Base-by-base conservation (phyloP, 23 tunicate species). In the Trididemnum nubilum region DNA sequence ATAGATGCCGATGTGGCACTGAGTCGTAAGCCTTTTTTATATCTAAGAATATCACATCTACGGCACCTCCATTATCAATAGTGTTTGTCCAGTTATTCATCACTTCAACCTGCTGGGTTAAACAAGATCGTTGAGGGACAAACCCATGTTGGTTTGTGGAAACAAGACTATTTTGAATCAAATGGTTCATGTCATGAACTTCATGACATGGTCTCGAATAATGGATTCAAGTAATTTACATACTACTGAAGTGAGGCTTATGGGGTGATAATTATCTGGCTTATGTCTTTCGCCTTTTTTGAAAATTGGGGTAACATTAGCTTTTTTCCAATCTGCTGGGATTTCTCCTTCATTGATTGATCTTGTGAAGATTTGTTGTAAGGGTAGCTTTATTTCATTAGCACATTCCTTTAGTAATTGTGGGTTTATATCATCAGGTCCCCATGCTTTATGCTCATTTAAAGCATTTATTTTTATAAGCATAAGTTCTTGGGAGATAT, bases 1-100 rank as follows among this genome's bases (percentile, higher is more conserved):
- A 29, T 25, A 74, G 27, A 2, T 26, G 36, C 27, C 51, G 1
- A 51, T 76, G 81, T n/a, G 36, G 54, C 36, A 76, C 38, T 1
- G 81, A 2, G 2, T 44, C 65, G 51, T 34, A 76, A 22, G 80
- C 80, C 25, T 76, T 76, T 1, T 23, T 24, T 1, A 76, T n/a
- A 31, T 49, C 81, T 76, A 76, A 49, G 27, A 44, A 44, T 44
- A 15, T 15, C 15, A 44, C 54, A 44, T 44, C 54, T 15, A 44
- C 54, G 9, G 12, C 15, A 7, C 54, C 54, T 15, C 54, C 54
- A 7, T 44, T 15, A 44, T 44, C 54, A 44, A 15, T 44, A 7
- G 15, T 44, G 15, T 44, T 44, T 44, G 54, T 44, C 54, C 54
- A 44, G 15, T 44, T 15, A 44, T 44, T 44, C 9, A 7, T 7